phyloP scores from a whole-genome alignment of 2,113 vertebrate genomes.

The Nanger granti region DNA sequence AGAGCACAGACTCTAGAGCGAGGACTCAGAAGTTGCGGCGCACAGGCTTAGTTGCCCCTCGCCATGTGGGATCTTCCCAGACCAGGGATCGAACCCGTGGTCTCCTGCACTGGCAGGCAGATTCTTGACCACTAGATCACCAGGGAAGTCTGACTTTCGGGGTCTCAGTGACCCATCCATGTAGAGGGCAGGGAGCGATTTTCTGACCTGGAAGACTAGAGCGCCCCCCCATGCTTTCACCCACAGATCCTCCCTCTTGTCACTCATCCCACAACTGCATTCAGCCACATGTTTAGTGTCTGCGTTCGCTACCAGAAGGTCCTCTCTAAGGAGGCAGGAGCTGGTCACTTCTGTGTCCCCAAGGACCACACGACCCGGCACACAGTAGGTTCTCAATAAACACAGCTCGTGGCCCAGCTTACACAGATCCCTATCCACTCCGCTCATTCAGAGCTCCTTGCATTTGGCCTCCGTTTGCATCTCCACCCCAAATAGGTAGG shows the following conservation, averaged over 20 bases:
- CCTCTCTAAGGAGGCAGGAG: neutral
- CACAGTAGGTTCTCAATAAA: neutral
- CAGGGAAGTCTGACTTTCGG: neutral
- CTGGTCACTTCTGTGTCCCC: neutral
- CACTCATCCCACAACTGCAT: accelerated
- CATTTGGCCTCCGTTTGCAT: neutral
- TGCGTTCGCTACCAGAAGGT: neutral
- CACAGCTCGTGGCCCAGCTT: accelerated
- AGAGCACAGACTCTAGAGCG: neutral
- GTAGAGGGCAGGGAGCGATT: neutral
- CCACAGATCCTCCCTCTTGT: neutral
- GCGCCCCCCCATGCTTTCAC: neutral
- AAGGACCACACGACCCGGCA: neutral
- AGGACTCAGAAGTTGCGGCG: neutral
- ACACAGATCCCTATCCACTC: neutral
- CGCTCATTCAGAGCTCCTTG: neutral
- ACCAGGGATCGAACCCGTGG: neutral
- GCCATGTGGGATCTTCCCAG: neutral
- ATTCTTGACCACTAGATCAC: neutral
- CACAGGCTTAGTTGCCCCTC: neutral
- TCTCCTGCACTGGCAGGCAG: neutral
- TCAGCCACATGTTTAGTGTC: accelerated
- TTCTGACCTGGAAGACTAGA: neutral
- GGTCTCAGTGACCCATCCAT: neutral
- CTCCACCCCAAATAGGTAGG: neutral